phyloP scores from a whole-genome alignment of 1,140 invertebrate species.

The Sinonovacula constricta region DNA sequence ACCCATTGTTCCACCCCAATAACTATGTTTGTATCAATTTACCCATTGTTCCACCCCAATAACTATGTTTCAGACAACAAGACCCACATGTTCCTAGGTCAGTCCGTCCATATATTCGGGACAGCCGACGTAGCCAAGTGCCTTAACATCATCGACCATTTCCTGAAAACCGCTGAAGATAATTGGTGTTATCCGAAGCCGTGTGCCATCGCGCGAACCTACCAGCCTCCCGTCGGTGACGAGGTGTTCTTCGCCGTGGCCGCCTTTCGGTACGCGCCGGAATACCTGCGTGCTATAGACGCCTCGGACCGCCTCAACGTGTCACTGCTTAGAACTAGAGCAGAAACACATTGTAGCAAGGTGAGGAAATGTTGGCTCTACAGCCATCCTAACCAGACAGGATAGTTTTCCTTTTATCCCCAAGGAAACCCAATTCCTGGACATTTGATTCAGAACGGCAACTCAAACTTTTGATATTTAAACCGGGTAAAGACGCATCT shows the following conservation, averaged over 20 bases:
- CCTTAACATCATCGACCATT: slow-evolving; percentile 58
- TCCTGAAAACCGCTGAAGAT: slow-evolving; percentile 58
- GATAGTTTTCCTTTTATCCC: neutral
- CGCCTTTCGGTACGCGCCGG: slow-evolving; percentile 66
- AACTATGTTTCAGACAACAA: slow-evolving; percentile 50
- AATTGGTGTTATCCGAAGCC: slow-evolving; percentile 71
- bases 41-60: too few species aligned
- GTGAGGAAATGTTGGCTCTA: slow-evolving; percentile 38
- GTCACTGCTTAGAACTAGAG: slow-evolving; percentile 54
- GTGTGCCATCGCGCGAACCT: slow-evolving; percentile 69
- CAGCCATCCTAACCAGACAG: neutral
- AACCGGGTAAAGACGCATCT: too few species aligned
- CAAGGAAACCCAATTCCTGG: too few species aligned
- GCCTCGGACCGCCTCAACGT: slow-evolving; percentile 56
- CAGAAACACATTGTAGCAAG: slow-evolving; percentile 59
- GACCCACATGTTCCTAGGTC: slow-evolving; percentile 7
- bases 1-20: too few species aligned
- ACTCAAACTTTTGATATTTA: neutral
- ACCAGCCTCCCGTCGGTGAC: slow-evolving; percentile 67
- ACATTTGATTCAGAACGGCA: neutral
- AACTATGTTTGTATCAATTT: too few species aligned
- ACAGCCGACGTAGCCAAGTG: slow-evolving; percentile 62
- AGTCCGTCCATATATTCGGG: slow-evolving; percentile 49
- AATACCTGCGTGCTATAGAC: slow-evolving; percentile 59
- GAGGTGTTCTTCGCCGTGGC: slow-evolving; percentile 69